phyloP scores from a whole-genome alignment of 35 echinoderm and acorn worm genomes.

The Ophioderma brevispina region DNA sequence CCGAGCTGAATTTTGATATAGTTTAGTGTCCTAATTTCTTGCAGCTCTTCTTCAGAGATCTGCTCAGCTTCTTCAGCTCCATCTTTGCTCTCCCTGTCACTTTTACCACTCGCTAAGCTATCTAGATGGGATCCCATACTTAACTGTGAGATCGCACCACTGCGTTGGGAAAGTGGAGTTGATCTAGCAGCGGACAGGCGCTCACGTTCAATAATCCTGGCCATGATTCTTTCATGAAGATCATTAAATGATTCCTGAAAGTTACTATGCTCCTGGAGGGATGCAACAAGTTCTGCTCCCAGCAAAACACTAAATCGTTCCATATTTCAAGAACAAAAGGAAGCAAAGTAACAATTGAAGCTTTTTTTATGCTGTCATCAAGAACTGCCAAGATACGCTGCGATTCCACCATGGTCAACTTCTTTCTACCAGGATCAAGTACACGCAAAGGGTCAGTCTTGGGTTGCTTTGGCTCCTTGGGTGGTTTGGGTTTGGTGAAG shows the following conservation, averaged over 20 bases:
- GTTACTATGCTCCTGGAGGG: conserved; percentile 73
- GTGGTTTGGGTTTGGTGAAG: conserved; percentile 39
- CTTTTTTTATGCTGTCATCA: conserved; percentile 89
- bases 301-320: conserved; percentile 73
- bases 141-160: conserved; percentile 5
- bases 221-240: conserved; percentile 46
- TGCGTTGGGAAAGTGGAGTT: background rate
- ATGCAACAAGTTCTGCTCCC: conserved; percentile 61
- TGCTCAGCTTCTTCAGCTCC: conserved; percentile 7
- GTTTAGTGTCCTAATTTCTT: conserved; percentile 52
- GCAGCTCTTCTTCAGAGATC: conserved; percentile 58
- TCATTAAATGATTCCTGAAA: conserved; percentile 68
- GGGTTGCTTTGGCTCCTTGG: conserved; percentile 63
- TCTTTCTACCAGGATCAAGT: conserved; percentile 94
- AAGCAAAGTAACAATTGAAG: conserved; percentile 76
- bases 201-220: conserved; percentile 46
- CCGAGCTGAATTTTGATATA: conserved; percentile 67
- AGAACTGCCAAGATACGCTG: conserved; percentile 84
- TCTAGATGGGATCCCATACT: background rate
- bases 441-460: conserved; percentile 91
- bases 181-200: background rate
- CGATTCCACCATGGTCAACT: conserved; percentile 93
- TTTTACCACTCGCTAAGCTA: conserved; percentile 10
- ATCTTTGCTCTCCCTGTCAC: background rate
- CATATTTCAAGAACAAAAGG: conserved; percentile 75